These are phyloP conservation scores for Ciona savignyi DNA, from an alignment of 23 tunicate genomes.

Conservation along the genomic window DNA sequence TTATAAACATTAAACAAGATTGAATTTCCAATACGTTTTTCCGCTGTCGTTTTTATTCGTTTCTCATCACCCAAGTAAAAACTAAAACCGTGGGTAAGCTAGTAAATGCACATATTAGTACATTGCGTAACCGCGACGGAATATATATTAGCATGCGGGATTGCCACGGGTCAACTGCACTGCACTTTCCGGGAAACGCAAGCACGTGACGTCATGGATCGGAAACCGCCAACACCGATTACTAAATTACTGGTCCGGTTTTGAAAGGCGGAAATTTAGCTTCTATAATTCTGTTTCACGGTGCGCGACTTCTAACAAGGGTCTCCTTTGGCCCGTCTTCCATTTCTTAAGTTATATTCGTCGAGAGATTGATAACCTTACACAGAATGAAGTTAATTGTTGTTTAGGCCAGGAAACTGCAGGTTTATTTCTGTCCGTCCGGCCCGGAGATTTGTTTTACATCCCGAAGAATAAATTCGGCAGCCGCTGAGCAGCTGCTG, in stretches of 20 bases:
- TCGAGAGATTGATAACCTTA: neutral
- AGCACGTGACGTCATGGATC: neutral
- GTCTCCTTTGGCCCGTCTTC: neutral
- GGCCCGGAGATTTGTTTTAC: neutral
- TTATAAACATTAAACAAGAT: no score
- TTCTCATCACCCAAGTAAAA: neutral
- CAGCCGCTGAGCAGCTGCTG: neutral
- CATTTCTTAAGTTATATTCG: neutral
- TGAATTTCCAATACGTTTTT: neutral
- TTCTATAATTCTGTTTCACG: neutral
- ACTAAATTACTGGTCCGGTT: neutral
- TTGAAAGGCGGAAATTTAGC: neutral
- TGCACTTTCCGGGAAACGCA: constrained; percentile 1
- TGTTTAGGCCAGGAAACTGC: neutral
- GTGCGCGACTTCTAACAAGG: neutral
- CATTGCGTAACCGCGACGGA: neutral
- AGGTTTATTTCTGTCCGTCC: neutral
- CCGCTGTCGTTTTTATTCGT: neutral
- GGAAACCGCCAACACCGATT: neutral
- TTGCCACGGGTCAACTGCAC: neutral
- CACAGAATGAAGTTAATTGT: neutral
- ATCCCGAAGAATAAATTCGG: no score
- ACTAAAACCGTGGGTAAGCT: no score
- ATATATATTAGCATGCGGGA: neutral
- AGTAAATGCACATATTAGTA: no score